phyloP scores from a whole-genome alignment of 2,113 vertebrate species.

The Marmota flaviventris region DNA sequence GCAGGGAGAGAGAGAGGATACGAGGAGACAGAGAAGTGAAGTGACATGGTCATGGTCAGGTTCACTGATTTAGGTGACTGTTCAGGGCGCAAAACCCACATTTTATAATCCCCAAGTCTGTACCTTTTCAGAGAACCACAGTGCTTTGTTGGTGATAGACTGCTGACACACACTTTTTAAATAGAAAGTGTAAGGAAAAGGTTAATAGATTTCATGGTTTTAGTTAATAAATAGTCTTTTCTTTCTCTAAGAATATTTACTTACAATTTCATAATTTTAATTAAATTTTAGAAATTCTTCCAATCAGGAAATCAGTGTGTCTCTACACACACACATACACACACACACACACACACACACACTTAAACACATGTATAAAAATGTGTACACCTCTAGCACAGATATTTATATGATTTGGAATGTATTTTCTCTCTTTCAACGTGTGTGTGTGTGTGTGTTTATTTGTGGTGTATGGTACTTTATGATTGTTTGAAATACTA shows the following conservation, averaged over 20 bases:
- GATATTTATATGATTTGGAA: neutral
- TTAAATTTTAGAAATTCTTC: neutral
- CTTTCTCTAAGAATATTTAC: conserved; percentile 17
- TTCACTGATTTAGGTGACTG: neutral
- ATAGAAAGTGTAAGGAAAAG: neutral
- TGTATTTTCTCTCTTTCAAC: neutral
- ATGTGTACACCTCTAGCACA: neutral
- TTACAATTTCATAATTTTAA: neutral
- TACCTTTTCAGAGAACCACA: neutral
- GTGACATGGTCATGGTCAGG: neutral
- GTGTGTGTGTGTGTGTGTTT: too few relatives aligned
- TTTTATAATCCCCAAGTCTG: neutral
- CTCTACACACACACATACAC: neutral
- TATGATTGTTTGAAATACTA: too few relatives aligned
- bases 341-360: too few relatives aligned
- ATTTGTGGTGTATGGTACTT: too few relatives aligned
- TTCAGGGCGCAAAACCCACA: neutral
- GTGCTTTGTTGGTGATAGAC: neutral
- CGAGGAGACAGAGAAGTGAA: neutral
- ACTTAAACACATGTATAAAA: neutral
- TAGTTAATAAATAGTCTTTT: neutral
- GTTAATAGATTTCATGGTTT: neutral
- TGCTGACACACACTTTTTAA: neutral
- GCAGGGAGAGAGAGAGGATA: neutral
- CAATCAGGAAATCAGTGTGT: neutral